These are phyloP conservation scores for Larimichthys crocea DNA, from an alignment of 2,113 vertebrate genomes.

Conservation along the genomic window DNA sequence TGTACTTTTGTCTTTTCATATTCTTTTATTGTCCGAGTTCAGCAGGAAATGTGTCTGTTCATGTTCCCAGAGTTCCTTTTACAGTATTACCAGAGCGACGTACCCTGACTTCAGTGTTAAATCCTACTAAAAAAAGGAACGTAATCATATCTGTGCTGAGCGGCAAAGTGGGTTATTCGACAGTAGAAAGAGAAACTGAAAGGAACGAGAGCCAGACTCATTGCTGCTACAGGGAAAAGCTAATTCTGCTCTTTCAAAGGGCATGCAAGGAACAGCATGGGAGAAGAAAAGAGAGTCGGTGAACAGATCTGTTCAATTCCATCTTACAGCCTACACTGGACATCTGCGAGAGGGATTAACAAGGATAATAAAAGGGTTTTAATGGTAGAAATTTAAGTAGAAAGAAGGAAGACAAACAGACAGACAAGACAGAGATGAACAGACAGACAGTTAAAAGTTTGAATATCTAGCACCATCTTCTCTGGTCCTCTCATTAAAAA, in stretches of 20 bases:
- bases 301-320: slow-evolving; percentile 71
- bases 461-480: slow-evolving; percentile 35
- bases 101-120: slow-evolving; percentile 69
- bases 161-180: slow-evolving; percentile 79
- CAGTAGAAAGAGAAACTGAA: slow-evolving; percentile 74
- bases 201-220: slow-evolving; percentile 70
- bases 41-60: slow-evolving; percentile 57
- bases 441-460: slow-evolving; percentile 34
- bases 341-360: slow-evolving; percentile 68
- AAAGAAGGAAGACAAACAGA: slow-evolving; percentile 49
- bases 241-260: slow-evolving; percentile 76
- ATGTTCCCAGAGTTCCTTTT: slow-evolving; percentile 60
- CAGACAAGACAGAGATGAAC: slow-evolving; percentile 15
- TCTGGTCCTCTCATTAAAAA: slow-evolving; percentile 55
- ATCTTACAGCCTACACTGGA: slow-evolving; percentile 58
- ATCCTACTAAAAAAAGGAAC: slow-evolving; percentile 71
- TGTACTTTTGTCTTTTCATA: slow-evolving; percentile 50
- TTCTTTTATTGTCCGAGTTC: slow-evolving; percentile 49
- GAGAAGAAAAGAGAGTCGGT: slow-evolving; percentile 59
- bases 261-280: slow-evolving; percentile 65
- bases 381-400: slow-evolving; percentile 53
- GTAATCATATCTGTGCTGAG: slow-evolving; percentile 77
- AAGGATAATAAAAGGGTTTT: slow-evolving; percentile 65
- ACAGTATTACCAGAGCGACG: slow-evolving; percentile 48
- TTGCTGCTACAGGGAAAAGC: slow-evolving; percentile 68